Evolutionary conservation across 1,140 invertebrate species (phyloP).

Genomic region (Apocrypta bakeri): DNA sequence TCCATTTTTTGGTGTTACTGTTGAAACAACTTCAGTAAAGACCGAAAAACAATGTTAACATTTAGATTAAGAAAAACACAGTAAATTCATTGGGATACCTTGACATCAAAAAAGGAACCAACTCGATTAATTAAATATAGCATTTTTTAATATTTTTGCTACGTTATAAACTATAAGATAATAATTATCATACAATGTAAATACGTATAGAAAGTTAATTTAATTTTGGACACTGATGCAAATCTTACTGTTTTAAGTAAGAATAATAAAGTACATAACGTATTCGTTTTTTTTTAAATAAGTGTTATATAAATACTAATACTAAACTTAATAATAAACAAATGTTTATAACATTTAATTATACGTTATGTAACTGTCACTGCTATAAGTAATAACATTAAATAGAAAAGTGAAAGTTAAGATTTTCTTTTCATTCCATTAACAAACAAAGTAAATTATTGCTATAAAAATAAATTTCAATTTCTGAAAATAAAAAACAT

Average conservation of each 20-base stretch:
- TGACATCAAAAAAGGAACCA: background rate
- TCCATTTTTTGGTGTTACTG: conserved; percentile 61
- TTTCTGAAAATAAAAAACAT: too few species aligned
- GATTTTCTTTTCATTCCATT: background rate
- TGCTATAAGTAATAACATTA: background rate
- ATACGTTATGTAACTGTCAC: too few species aligned
- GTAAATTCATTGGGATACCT: background rate
- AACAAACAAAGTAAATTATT: too few species aligned
- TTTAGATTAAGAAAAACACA: too few species aligned
- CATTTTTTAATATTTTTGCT: background rate
- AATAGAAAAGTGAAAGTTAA: background rate
- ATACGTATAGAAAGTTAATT: background rate
- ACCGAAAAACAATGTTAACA: background rate
- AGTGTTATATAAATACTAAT: background rate
- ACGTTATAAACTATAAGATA: background rate
- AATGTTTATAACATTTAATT: background rate
- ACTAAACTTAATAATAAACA: background rate
- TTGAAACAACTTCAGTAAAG: background rate
- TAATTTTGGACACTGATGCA: background rate
- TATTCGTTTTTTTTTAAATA: background rate
- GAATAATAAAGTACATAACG: background rate
- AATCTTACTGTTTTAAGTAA: conserved; percentile 34
- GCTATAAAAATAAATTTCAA: too few species aligned
- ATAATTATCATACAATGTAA: background rate
- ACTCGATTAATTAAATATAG: background rate